A percentile compares a stretch with the other conserved stretches of the same genome.
These are phyloP conservation scores for Neofelis nebulosa DNA, from an alignment of 2,113 vertebrate species.

Conservation along the genomic window DNA sequence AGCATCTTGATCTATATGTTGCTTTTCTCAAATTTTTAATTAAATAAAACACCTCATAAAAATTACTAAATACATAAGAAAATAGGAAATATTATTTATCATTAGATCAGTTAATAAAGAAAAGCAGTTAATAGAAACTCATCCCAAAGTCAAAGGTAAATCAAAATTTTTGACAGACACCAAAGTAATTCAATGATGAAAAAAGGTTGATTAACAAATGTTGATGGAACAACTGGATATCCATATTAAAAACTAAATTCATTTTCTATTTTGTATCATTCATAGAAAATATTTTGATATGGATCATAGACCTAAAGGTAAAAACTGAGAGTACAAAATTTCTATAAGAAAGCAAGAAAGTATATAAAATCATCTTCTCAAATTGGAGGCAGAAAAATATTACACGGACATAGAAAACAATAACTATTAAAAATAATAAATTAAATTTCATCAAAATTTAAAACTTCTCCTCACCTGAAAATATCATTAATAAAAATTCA, in stretches of 20 bases:
- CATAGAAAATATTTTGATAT: not conserved
- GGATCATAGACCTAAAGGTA: not conserved
- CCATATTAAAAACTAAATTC: not conserved
- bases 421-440: not conserved
- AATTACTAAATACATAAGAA: not conserved
- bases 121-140: not conserved
- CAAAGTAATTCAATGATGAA: not conserved
- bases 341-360: not conserved
- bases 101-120: not conserved
- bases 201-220: not conserved
- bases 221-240: not conserved
- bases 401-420: not conserved
- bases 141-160: not conserved
- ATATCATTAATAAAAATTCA: not conserved
- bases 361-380: not conserved
- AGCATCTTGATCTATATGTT: not conserved
- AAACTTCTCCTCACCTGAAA: not conserved
- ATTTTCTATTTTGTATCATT: not conserved
- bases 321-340: not conserved
- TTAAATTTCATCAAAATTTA: not conserved
- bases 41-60: not conserved
- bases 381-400: not conserved
- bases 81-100: not conserved
- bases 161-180: not conserved
- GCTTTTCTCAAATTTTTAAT: not conserved